Evolutionary conservation across 2,888 invertebrate species (phyloP).

Genomic region (Dascillus cervinus): DNA sequence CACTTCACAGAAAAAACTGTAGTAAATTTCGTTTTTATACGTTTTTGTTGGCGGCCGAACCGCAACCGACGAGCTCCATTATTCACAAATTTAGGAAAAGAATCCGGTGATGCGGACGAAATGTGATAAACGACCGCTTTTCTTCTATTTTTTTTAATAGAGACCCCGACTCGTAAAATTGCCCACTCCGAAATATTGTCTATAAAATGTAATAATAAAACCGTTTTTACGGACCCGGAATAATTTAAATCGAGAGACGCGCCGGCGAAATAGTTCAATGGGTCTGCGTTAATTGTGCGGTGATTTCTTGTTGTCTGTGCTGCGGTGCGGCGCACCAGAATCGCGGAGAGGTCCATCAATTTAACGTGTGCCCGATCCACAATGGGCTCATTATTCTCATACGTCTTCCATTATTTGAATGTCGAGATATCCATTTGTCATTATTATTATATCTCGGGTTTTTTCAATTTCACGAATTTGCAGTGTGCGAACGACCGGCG

Average conservation of each 20-base stretch:
- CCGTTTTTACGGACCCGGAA: too few species aligned
- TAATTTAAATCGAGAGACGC: too few species aligned
- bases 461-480: slow-evolving; percentile 19
- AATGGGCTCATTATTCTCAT: slow-evolving; percentile 26
- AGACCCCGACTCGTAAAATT: slow-evolving; percentile 16
- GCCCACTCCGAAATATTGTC: too few species aligned
- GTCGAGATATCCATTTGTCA: slow-evolving; percentile 29
- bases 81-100: slow-evolving; percentile 36
- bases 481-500: slow-evolving; percentile 9
- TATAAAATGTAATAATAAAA: too few species aligned
- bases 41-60: slow-evolving; percentile 31
- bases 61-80: slow-evolving; percentile 32
- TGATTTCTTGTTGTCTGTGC: too few species aligned
- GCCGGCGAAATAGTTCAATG: too few species aligned
- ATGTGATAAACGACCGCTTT: slow-evolving; percentile 36
- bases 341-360: slow-evolving; percentile 11
- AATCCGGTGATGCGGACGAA: slow-evolving; percentile 32
- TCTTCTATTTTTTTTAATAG: slow-evolving; percentile 19
- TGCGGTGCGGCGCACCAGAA: too few species aligned
- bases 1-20: slow-evolving; percentile 33
- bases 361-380: slow-evolving; percentile 18
- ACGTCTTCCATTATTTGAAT: slow-evolving; percentile 25
- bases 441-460: slow-evolving; percentile 18
- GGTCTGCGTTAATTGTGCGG: too few species aligned
- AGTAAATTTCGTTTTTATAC: slow-evolving; percentile 38